A percentile compares a stretch with the other conserved stretches of the same genome.
phyloP scores from a whole-genome alignment of 2,888 invertebrate species.

The Tiliacea aurago region DNA sequence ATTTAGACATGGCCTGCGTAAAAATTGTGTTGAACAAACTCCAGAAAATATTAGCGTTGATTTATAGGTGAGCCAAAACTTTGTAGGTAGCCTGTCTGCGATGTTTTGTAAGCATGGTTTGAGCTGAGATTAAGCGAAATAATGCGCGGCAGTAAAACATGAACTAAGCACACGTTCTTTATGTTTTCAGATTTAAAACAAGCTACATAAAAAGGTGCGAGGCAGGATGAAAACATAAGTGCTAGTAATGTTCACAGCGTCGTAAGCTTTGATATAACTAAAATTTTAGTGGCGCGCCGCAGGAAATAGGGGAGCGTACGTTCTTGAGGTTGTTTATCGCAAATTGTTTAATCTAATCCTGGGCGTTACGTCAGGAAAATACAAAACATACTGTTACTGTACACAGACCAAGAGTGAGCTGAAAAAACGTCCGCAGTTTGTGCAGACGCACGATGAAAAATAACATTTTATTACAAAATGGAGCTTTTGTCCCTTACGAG shows the following conservation, averaged over 20 bases:
- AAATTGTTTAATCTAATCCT: conserved; percentile 59
- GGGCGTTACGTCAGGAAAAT: conserved; percentile 43
- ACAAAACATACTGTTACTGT: conserved; percentile 43
- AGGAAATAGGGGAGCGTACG: conserved; percentile 38
- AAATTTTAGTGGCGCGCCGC: conserved; percentile 40
- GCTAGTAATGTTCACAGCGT: conserved; percentile 42
- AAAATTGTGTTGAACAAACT: conserved; percentile 62
- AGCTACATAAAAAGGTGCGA: conserved; percentile 28
- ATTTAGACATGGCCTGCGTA: conserved; percentile 45
- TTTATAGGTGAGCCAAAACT: conserved; percentile 61
- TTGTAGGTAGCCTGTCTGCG: conserved; percentile 48
- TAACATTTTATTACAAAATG: conserved; percentile 59
- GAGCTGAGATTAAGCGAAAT: conserved; percentile 49
- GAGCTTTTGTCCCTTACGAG: conserved; percentile 43
- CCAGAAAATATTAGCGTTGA: conserved; percentile 58
- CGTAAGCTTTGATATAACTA: conserved; percentile 52
- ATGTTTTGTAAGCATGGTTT: conserved; percentile 48
- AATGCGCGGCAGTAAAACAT: conserved; percentile 32
- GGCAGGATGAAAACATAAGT: conserved; percentile 39
- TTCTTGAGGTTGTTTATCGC: conserved; percentile 55
- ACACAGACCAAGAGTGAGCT: conserved; percentile 17
- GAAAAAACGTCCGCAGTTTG: conserved; percentile 30
- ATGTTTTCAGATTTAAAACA: conserved; percentile 25
- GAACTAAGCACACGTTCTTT: conserved; percentile 31
- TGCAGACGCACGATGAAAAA: conserved; percentile 54